Conservation (phyloP, 2,888 invertebrate genomes). For the Encarsia formosa region DNA sequence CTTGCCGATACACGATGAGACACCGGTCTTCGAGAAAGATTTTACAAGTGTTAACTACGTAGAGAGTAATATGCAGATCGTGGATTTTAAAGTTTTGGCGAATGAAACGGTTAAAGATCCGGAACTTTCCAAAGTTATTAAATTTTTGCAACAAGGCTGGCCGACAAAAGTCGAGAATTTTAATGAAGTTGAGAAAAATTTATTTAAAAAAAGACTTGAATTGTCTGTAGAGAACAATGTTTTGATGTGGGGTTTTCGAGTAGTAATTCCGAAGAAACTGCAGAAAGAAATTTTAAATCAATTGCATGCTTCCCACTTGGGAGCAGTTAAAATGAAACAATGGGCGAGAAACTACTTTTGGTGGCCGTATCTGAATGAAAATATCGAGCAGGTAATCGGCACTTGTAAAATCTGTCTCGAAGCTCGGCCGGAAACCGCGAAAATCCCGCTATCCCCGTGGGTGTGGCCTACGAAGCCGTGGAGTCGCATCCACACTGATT, state of each 20-base stretch:
- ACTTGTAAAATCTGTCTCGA: constrained; percentile 13
- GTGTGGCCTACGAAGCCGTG: constrained; percentile 23
- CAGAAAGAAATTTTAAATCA: constrained; percentile 6
- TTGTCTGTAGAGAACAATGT: neutral
- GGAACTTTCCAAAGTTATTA: constrained; percentile 4
- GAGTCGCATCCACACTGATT: constrained; percentile 29
- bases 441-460: constrained; percentile 19
- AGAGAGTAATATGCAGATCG: neutral
- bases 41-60: constrained; percentile 14
- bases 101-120: constrained; percentile 11
- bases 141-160: neutral
- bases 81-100: constrained; percentile 7
- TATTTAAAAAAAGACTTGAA: neutral
- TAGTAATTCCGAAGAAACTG: constrained; percentile 12
- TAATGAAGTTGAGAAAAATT: neutral
- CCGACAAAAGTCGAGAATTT: neutral
- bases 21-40: constrained; percentile 18
- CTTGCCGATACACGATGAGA: constrained; percentile 8
- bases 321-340: constrained; percentile 13
- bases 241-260: constrained; percentile 9
- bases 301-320: constrained; percentile 17
- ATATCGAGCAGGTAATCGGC: constrained; percentile 7
- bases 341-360: constrained; percentile 22
- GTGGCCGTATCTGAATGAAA: constrained; percentile 21
- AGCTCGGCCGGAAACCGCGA: constrained; percentile 2